phyloP scores from a whole-genome alignment of 2,888 invertebrate species.

The Agrochola circellaris region DNA sequence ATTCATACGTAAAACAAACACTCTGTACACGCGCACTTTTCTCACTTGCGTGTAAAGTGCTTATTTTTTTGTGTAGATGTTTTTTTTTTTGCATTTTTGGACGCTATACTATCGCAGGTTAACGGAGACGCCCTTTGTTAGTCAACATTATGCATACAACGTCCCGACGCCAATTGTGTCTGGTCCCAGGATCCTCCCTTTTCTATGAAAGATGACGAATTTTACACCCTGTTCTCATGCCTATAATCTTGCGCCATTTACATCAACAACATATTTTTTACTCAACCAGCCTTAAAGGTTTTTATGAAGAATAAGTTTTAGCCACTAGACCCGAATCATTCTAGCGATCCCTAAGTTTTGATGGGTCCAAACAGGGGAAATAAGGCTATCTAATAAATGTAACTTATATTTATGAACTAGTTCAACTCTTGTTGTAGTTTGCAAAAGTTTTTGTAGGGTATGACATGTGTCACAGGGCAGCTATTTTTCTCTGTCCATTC shows the following conservation, averaged over 20 bases:
- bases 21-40: too few species aligned
- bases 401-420: constrained; percentile 39
- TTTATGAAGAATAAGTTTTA: constrained; percentile 1
- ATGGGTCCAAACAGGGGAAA: constrained; percentile 30
- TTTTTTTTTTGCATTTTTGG: too few species aligned
- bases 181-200: too few species aligned
- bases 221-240: too few species aligned
- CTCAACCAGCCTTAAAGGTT: background rate
- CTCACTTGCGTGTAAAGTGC: too few species aligned
- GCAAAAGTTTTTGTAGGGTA: constrained; percentile 21
- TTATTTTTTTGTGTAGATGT: too few species aligned
- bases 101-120: too few species aligned
- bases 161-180: too few species aligned
- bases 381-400: constrained; percentile 34
- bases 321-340: constrained; percentile 27
- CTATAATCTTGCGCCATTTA: background rate
- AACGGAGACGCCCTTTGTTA: too few species aligned
- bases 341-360: constrained; percentile 37
- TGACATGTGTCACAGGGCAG: constrained; percentile 7
- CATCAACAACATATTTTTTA: constrained; percentile 1
- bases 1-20: too few species aligned
- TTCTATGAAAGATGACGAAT: too few species aligned
- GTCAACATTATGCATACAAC: too few species aligned
- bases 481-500: background rate
- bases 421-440: constrained; percentile 34